Evolutionary conservation across 2,113 vertebrate genomes (phyloP).

Genomic region (Lagopus leucura): DNA sequence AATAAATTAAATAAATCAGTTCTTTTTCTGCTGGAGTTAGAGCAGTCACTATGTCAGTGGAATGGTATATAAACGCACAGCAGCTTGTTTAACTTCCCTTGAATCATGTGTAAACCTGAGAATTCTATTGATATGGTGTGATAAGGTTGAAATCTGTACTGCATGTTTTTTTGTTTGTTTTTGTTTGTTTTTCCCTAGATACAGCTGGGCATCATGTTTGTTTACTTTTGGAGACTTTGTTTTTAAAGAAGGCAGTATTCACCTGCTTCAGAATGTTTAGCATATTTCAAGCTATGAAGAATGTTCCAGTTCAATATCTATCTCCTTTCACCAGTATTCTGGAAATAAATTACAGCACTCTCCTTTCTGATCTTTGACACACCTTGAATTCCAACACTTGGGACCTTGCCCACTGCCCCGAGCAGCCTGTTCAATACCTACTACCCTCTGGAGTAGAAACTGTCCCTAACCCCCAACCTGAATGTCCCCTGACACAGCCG

Average conservation of each 20-base stretch:
- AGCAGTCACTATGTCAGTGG: neutral
- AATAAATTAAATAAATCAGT: neutral
- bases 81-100: neutral
- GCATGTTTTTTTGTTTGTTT: no score
- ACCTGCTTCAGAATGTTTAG: neutral
- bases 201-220: neutral
- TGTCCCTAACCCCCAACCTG: no score
- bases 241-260: neutral
- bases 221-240: neutral
- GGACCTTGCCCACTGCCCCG: no score
- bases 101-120: neutral
- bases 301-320: neutral
- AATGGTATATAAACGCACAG: neutral
- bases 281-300: neutral
- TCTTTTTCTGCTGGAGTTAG: neutral
- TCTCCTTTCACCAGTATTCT: neutral
- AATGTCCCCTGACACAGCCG: no score
- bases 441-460: no score
- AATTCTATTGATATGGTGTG: neutral
- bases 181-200: neutral
- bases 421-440: no score
- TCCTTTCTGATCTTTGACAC: no score
- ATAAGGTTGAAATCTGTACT: neutral
- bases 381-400: no score
- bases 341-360: neutral